These are phyloP conservation scores for Pipistrellus kuhlii DNA, from an alignment of 2,797 vertebrate species.

Conservation along the genomic window DNA sequence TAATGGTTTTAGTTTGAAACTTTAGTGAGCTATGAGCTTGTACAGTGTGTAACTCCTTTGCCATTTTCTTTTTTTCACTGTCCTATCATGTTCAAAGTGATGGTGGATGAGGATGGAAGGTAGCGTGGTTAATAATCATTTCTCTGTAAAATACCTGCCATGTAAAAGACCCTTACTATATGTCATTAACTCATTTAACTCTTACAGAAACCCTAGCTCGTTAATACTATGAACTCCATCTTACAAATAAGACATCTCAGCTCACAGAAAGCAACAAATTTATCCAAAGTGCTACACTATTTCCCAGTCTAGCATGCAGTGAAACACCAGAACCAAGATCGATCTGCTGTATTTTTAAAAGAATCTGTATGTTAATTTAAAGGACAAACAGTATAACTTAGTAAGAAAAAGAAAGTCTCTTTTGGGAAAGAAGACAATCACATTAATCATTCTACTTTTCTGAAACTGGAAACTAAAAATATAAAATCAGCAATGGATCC, in stretches of 20 bases:
- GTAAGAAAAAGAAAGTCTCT: background rate
- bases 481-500: constrained; percentile 87
- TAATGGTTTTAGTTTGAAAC: background rate
- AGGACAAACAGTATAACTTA: background rate
- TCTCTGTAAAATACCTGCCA: background rate
- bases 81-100: background rate
- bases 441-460: background rate
- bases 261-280: constrained; percentile 14
- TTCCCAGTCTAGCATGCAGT: background rate
- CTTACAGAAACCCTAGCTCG: background rate
- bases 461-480: background rate
- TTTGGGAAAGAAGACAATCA: background rate
- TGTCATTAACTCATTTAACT: background rate
- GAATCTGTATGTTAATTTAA: background rate
- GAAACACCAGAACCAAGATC: background rate
- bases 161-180: background rate
- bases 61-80: background rate
- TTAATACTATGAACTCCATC: background rate
- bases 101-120: background rate
- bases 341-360: background rate
- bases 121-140: background rate
- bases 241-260: background rate
- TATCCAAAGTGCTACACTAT: background rate
- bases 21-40: background rate
- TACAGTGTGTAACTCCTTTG: background rate